Evolutionary conservation across 2,113 vertebrate species (phyloP).

Genomic region (Chrysemys picta): DNA sequence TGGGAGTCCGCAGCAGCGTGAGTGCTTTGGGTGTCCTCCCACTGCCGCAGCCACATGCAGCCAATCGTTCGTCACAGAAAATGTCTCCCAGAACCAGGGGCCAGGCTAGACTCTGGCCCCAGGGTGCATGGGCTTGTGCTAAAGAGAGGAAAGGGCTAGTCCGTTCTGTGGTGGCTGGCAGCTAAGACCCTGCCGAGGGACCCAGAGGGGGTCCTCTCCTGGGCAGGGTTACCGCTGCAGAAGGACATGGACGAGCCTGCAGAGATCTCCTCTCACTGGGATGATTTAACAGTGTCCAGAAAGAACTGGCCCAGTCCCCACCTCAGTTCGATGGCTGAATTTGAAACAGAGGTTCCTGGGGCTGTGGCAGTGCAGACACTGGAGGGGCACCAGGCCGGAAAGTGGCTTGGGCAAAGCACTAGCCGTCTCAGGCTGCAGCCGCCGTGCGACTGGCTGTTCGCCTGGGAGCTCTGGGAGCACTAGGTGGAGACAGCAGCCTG

Average conservation of each 20-base stretch:
- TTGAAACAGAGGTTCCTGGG: background rate
- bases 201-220: background rate
- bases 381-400: background rate
- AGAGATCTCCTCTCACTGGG: background rate
- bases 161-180: background rate
- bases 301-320: background rate
- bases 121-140: background rate
- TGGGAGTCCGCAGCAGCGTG: background rate
- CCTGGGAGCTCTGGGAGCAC: background rate
- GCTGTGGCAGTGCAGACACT: too few species aligned
- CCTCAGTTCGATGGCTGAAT: background rate
- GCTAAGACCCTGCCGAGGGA: background rate
- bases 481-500: conserved; percentile 48
- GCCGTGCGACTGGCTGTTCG: background rate
- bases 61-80: background rate
- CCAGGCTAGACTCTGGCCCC: background rate
- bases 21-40: background rate
- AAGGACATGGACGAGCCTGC: background rate
- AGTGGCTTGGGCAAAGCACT: background rate
- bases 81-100: background rate
- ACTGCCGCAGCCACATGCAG: background rate
- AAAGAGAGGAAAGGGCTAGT: background rate
- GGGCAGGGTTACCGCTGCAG: background rate
- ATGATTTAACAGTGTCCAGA: accelerated
- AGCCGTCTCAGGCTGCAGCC: background rate